These are phyloP conservation scores for Ispidina lecontei DNA, from an alignment of 2,797 vertebrate species.

Conservation along the genomic window DNA sequence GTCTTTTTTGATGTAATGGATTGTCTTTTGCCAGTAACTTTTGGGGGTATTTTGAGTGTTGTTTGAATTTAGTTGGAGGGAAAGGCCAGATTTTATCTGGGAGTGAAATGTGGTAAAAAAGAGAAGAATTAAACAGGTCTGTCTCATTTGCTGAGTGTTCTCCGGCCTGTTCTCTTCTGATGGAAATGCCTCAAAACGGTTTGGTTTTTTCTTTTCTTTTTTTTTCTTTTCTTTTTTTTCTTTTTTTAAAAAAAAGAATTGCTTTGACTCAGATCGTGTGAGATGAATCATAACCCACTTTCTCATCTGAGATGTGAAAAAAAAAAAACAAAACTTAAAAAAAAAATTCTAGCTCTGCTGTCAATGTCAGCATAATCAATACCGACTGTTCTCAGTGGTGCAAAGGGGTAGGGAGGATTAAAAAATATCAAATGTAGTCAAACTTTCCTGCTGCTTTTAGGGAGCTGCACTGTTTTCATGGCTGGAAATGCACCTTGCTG, in stretches of 20 bases:
- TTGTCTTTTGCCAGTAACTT: constrained; percentile 48
- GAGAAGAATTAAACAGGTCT: constrained; percentile 8
- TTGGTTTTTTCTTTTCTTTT: not conserved
- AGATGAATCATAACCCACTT: constrained; percentile 81
- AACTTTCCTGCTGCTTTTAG: constrained; percentile 37
- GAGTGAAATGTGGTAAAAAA: constrained; percentile 59
- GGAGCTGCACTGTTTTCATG: not conserved
- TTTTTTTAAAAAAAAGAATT: constrained; percentile 13
- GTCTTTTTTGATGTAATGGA: constrained; percentile 8
- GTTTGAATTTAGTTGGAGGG: constrained; percentile 4
- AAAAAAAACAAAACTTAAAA: not conserved
- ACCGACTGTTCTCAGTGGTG: not conserved
- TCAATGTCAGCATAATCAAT: constrained; percentile 75
- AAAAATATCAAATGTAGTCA: constrained; percentile 31
- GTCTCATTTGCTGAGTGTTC: constrained; percentile 74
- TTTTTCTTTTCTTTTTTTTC: not conserved
- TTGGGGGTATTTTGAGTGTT: constrained; percentile 64
- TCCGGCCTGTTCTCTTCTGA: constrained; percentile 69
- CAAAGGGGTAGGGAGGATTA: not conserved
- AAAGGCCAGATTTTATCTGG: constrained; percentile 67
- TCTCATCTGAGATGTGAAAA: constrained; percentile 69
- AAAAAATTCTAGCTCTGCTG: constrained; percentile 35
- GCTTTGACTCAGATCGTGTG: constrained; percentile 77
- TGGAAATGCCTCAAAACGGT: constrained; percentile 67
- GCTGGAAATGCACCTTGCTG: not conserved